A percentile compares a stretch with the other conserved stretches of the same genome.
Evolutionary conservation across 2,113 vertebrate genomes (phyloP).

Genomic region (Oreocharis arfaki): DNA sequence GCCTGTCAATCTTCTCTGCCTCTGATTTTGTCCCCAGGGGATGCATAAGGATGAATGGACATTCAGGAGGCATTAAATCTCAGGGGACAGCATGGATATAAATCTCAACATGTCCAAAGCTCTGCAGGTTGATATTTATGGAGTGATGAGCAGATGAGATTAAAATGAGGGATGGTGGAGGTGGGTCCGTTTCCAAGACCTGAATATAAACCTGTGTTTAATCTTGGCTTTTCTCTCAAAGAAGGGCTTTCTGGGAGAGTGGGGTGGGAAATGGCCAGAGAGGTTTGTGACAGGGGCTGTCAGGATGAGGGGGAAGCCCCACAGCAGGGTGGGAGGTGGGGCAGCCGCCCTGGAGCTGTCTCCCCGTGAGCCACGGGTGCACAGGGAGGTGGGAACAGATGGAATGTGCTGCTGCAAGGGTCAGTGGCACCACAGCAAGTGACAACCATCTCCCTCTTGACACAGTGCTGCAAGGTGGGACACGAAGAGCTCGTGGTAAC

Average conservation of each 20-base stretch:
- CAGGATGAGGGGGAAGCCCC: not conserved
- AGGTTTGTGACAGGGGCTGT: not conserved
- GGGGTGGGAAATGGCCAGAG: not conserved
- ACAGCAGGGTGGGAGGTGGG: not conserved
- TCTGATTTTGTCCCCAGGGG: not conserved
- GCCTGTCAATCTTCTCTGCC: not conserved
- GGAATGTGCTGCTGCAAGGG: not conserved
- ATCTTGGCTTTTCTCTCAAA: not conserved
- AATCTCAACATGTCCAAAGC: not conserved
- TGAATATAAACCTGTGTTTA: not conserved
- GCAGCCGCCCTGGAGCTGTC: not conserved
- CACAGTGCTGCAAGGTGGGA: not conserved
- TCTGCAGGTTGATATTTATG: not conserved
- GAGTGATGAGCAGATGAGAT: not conserved
- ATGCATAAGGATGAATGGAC: not conserved
- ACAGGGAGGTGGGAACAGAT: not conserved
- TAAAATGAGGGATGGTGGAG: not conserved
- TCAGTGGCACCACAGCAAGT: not conserved
- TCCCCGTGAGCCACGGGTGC: not conserved
- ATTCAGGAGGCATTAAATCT: conserved; percentile 6
- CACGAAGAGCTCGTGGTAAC: not conserved
- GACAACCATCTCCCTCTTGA: not conserved
- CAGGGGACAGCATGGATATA: not conserved
- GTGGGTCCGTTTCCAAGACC: not conserved
- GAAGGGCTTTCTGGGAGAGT: not conserved